A percentile compares a stretch with the other conserved stretches of the same genome.
Conservation (phyloP, 2,113 vertebrate species). For the Chrysemys picta region DNA sequence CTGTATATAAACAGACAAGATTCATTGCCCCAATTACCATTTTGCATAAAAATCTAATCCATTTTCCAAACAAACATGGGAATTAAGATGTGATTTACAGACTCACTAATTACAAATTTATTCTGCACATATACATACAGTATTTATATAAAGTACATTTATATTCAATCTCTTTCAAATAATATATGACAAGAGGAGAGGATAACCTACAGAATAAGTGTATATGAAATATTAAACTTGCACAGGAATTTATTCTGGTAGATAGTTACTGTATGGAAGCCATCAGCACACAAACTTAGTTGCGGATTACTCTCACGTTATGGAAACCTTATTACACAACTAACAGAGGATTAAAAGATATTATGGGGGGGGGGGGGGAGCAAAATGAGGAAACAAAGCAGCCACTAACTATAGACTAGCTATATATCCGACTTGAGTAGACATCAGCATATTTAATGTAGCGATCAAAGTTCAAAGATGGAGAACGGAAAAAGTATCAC, state of each 20-base stretch:
- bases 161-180: neutral
- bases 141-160: neutral
- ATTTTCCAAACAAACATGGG: neutral
- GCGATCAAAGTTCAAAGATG: neutral
- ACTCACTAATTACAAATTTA: neutral
- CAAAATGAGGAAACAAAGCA: neutral
- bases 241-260: neutral
- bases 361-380: neutral
- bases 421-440: neutral
- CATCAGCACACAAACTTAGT: neutral
- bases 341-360: neutral
- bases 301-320: neutral
- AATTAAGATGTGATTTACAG: neutral
- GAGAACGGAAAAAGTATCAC: neutral
- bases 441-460: neutral
- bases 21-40: neutral
- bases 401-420: neutral
- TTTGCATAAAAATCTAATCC: neutral
- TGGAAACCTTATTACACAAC: neutral
- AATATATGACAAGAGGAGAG: neutral
- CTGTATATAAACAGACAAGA: neutral
- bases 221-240: neutral
- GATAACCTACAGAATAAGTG: neutral
- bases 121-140: neutral
- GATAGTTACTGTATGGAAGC: neutral